Base-by-base conservation (phyloP, 2,113 vertebrate genomes). In the Apodemus sylvaticus region DNA sequence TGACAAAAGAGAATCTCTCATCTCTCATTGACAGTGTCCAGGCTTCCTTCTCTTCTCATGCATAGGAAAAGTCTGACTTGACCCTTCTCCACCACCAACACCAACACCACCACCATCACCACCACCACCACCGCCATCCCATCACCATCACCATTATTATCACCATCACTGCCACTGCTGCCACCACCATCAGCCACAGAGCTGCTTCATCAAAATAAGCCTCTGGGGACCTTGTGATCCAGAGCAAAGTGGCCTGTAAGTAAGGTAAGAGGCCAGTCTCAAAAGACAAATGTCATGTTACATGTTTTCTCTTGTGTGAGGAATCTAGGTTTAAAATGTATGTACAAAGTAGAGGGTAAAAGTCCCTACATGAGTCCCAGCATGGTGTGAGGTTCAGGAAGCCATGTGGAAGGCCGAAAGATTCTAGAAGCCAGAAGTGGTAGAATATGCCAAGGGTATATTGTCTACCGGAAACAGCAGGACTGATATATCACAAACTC, bases 131-230 rank as follows among this genome's bases (percentile, higher is more conserved):
- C n/a, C n/a, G n/a, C n/a, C n/a, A n/a, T n/a, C n/a, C n/a, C n/a
- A n/a, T n/a, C n/a, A n/a, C n/a, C n/a, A n/a, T n/a, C n/a, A n/a
- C n/a, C 77, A 53, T 16, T 7, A 19, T 45, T 31, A 34, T 51
- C 76, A 34, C 29, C 26, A 16, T 34, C 31, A 68, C 29, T 36
- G 31, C 12, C 6, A 36, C 36, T 19, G 14, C 36, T 19, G 14
- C 48, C 9, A 20, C 48, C 1, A 9, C 17, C 51, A 19, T 26
- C 45, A 73, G 7, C 31, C 58, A 13, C 26, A 20, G 26, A 71
- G 60, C 48, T 86, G 10, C 45, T 94, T 91, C 76, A 76, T 58
- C 71, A 90, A 95, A 92, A 36, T 90, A 85, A 95, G 45, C 58
- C 45, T 66, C 86, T 55, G 34, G 24, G 66, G 31, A 39, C 12